Evolutionary conservation across 2,797 vertebrate species (phyloP), one percentile per base, ranked within the genome.

Genomic region (Hydrophis major): DNA sequence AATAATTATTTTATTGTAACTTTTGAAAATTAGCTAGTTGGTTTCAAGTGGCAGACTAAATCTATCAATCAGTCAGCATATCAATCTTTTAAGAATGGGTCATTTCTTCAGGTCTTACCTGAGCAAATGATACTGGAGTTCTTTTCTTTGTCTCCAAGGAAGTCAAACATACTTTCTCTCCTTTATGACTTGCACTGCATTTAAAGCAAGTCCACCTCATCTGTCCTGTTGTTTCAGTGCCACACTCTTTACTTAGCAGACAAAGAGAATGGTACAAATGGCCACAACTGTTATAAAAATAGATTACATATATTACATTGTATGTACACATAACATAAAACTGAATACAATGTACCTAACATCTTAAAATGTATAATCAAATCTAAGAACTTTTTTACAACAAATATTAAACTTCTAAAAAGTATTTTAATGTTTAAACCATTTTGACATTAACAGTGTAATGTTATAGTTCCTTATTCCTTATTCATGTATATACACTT

Each of bases 231-330:
- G 95, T 96, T 50, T 98, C 93, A 0, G 90, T 2, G 10, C 98
- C 97, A 4, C 98, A 98, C 61, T 98, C 98, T 95, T 99, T 99
- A 94, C 98, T 98, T 97, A 98, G 98, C 95, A 99, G 98, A 95
- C 99, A 99, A 96, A 99, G 98, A 0, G 98, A 97, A 95, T 99
- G 99, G 96, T 99, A 99, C 89, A 99, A 96, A 97, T 99, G 99
- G 88, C 99, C 99, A 96, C 99, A 99, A 97, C 99, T 99, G 96
- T 25, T 63, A 91, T 90, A 96, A 96, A 87, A 94, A 78, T 63
- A 89, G 53, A 63, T 66, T 13, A 74, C 25, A 83, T 18, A 57
- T 42, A 69, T 69, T 90, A 66, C 6, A 93, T 50, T 57, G 57
- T 28, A 69, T 28, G 37, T 37, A 47, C 27, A n/a, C 69, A 69